Conservation (phyloP, 2,888 invertebrate genomes). For the Parochlus steinenii region DNA sequence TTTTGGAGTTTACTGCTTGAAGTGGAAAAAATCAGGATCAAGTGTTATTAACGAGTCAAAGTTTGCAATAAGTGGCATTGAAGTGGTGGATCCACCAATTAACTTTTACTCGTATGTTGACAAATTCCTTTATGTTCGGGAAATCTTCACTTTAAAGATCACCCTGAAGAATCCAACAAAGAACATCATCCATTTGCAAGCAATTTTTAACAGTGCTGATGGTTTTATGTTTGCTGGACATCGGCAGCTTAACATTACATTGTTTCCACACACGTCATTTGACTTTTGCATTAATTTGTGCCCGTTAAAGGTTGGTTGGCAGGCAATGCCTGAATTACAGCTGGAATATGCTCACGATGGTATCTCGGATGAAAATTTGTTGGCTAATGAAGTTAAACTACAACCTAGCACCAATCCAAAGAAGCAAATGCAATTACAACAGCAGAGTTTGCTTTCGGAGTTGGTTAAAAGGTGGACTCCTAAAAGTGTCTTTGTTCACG, state of each 20-base stretch:
- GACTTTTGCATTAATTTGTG: conserved; percentile 28
- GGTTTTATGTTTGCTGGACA: conserved; percentile 93
- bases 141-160: conserved; percentile 29
- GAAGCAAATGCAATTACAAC: conserved; percentile 17
- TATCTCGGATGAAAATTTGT: neutral
- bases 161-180: conserved; percentile 27
- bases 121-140: conserved; percentile 30
- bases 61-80: conserved; percentile 25
- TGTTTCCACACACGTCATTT: conserved; percentile 27
- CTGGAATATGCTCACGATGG: conserved; percentile 23
- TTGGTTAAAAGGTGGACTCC: conserved; percentile 29
- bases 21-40: conserved; percentile 25
- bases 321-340: conserved; percentile 26
- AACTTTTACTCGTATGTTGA: conserved; percentile 30
- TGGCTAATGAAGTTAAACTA: conserved; percentile 24
- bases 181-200: conserved; percentile 27
- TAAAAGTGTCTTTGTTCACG: conserved; percentile 30
- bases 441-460: conserved; percentile 20
- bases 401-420: too few relatives aligned
- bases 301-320: conserved; percentile 29
- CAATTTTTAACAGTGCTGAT: conserved; percentile 36
- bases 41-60: conserved; percentile 29
- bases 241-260: conserved; percentile 36
- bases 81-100: conserved; percentile 26
- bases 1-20: conserved; percentile 29